Base-by-base conservation (phyloP, 2,888 invertebrate species). In the Ormyrus pomaceus region DNA sequence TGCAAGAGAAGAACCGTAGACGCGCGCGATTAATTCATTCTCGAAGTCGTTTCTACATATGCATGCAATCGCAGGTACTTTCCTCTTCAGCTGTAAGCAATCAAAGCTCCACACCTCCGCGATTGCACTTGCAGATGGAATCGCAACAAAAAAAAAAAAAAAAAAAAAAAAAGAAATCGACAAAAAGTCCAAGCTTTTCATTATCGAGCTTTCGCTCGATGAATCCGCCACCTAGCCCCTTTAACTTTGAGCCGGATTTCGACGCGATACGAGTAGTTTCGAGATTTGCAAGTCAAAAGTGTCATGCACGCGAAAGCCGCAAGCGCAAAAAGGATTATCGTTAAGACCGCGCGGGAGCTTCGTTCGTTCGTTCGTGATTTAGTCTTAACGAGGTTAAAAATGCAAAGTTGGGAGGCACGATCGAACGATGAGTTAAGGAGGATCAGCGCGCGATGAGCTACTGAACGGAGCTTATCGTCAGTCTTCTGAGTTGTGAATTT, bases 251-350 rank as follows among this genome's bases (percentile, higher is more conserved):
- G 34, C 34, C 34, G 34, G 34, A 34, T 34, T 46, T 64, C n/a
- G 34, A 34, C 34, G 45, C 19, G 58, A 50, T 53, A 51, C 45
- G 13, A 70, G 61, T 34, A 34, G 34, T 70, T 77, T 77, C 64
- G 48, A 70, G 19, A 70, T 77, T 77, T 70, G 62, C 70, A 70
- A 77, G 51, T 77, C 77, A 55, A 64, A 64, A 55, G 19, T 34
- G 19, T 34, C 34, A 34, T 13, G 48, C 9, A 34, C 48, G 50
- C 10, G 64, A 11, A 64, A 34, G 6, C n/a, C 5, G 61, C 34
- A 51, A 34, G n/a, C n/a, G 51, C 5, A 51, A 19, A 0, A 13
- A 34, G 50, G 74, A 74, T 74, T 74, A 74, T 51, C 53, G 45
- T 53, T 34, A 45, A 68, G n/a, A 51, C 3, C 50, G 6, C 4